A percentile compares a stretch with the other conserved stretches of the same genome.
Conservation (phyloP, 2,888 invertebrate species). For the Dastarcus helophoroides region DNA sequence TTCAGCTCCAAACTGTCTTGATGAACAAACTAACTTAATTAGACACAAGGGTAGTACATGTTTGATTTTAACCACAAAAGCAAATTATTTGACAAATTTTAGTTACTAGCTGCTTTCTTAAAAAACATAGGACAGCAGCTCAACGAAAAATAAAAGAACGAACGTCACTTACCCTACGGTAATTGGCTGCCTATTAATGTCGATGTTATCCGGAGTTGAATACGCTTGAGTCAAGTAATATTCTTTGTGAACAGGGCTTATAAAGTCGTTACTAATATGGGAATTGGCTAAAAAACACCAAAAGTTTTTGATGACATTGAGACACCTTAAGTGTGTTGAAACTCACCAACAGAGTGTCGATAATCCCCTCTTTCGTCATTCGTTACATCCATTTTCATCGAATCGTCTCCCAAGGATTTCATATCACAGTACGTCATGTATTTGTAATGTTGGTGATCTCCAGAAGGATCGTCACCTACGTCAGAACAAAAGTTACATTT, state of each 20-base stretch:
- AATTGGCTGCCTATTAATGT: constrained; percentile 49
- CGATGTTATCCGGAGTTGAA: constrained; percentile 45
- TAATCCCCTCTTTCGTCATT: constrained; percentile 37
- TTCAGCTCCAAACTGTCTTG: too few species aligned
- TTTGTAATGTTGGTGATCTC: constrained; percentile 60
- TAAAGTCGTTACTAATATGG: constrained; percentile 33
- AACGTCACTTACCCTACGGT: constrained; percentile 48
- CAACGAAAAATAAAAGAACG: constrained; percentile 7
- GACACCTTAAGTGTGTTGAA: too few species aligned
- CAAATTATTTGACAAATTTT: too few species aligned
- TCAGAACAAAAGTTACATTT: constrained; percentile 11
- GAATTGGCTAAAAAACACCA: constrained; percentile 29
- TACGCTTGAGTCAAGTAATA: constrained; percentile 27
- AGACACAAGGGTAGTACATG: too few species aligned
- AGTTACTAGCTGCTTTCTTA: too few species aligned
- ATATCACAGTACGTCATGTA: constrained; percentile 75
- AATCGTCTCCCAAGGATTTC: constrained; percentile 65
- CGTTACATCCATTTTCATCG: constrained; percentile 40
- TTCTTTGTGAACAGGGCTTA: constrained; percentile 32
- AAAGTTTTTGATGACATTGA: too few species aligned
- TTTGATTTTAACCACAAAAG: too few species aligned
- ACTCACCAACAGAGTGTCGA: constrained; percentile 35
- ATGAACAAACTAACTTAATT: too few species aligned
- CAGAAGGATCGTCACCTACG: constrained; percentile 56
- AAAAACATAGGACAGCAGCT: too few species aligned